Evolutionary conservation across 2,888 invertebrate species (phyloP).

Genomic region (Orchestes rusci): DNA sequence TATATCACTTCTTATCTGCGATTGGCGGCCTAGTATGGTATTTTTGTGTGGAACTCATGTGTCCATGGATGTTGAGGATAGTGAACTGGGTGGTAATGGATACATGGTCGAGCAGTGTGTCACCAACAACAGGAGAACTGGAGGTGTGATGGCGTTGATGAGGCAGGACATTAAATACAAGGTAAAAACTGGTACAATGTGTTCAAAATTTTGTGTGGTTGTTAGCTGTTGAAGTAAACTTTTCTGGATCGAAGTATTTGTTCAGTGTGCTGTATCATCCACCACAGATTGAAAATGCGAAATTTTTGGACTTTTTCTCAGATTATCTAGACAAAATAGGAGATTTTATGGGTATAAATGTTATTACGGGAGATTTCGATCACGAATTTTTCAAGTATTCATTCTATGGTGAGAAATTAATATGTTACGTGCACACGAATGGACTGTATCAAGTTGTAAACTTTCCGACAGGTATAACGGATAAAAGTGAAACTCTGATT

Average conservation of each 20-base stretch:
- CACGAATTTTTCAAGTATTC: background rate
- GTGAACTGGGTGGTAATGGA: too few relatives aligned
- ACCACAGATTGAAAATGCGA: slow-evolving; percentile 7
- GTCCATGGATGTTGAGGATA: too few relatives aligned
- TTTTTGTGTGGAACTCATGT: background rate
- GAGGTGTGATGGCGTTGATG: background rate
- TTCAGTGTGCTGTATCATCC: slow-evolving; percentile 4
- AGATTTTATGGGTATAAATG: background rate
- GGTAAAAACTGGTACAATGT: background rate
- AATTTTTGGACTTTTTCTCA: slow-evolving; percentile 3
- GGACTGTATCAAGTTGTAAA: background rate
- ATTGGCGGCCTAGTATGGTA: background rate
- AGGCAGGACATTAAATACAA: background rate
- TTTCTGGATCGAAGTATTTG: background rate
- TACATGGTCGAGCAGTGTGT: too few relatives aligned
- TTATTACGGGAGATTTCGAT: background rate
- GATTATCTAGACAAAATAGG: background rate
- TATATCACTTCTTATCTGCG: background rate
- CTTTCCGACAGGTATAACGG: background rate
- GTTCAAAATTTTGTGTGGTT: background rate
- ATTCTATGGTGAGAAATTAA: too few relatives aligned
- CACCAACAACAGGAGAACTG: background rate
- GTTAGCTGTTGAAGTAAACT: background rate
- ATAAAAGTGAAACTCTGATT: background rate
- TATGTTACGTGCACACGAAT: background rate